Evolutionary conservation across 1,140 invertebrate genomes (phyloP).

Genomic region (Sycophila sp.): DNA sequence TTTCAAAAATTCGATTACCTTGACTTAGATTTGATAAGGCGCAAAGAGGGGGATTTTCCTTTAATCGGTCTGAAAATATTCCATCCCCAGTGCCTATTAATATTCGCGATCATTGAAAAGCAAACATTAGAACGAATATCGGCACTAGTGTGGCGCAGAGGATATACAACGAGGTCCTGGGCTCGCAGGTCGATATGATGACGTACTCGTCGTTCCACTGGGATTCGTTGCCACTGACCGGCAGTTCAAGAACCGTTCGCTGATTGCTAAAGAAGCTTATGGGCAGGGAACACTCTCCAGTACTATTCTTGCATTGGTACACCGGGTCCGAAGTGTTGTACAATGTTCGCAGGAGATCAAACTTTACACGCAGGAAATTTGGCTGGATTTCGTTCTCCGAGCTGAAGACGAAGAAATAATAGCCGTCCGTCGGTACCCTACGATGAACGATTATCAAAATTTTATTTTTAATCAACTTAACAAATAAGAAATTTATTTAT

Average conservation of each 20-base stretch:
- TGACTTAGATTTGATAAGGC: no score
- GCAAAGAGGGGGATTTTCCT: no score
- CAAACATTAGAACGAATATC: constrained; percentile 76
- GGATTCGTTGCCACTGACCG: constrained; percentile 69
- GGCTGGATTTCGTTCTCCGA: constrained; percentile 81
- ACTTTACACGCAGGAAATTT: constrained; percentile 74
- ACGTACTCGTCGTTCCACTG: constrained; percentile 80
- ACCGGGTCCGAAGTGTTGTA: constrained; percentile 73
- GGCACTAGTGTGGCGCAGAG: constrained; percentile 77
- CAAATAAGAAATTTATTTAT: constrained; percentile 1
- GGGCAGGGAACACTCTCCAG: constrained; percentile 71
- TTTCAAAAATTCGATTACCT: no score
- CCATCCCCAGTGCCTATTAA: no score
- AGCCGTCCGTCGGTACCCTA: constrained; percentile 77
- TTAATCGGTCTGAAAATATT: no score
- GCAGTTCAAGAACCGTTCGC: constrained; percentile 73
- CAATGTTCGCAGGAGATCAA: constrained; percentile 76
- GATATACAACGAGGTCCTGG: constrained; percentile 76
- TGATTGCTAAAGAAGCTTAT: constrained; percentile 76
- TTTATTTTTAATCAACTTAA: neutral
- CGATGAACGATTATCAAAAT: constrained; percentile 46
- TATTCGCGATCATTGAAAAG: constrained; percentile 69
- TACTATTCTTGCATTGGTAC: constrained; percentile 71
- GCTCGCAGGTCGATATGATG: constrained; percentile 78
- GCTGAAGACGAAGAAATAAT: constrained; percentile 85